Evolutionary conservation across 2,113 vertebrate genomes (phyloP).

Genomic region (Campylomormyrus tamandua): DNA sequence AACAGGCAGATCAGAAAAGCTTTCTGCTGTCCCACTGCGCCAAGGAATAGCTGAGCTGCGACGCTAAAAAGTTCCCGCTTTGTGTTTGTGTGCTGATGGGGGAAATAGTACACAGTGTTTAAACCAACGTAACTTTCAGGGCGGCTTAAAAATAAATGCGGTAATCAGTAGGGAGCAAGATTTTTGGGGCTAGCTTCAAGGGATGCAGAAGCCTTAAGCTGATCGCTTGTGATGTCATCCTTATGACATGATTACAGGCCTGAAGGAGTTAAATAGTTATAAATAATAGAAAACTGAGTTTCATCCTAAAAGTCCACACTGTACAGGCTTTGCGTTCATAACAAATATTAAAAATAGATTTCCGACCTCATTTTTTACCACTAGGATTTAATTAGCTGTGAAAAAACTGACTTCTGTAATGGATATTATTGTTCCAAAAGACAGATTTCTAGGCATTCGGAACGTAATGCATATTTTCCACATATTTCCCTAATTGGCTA

Average conservation of each 20-base stretch:
- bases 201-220: neutral
- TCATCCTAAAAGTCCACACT: neutral
- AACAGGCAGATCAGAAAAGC: neutral
- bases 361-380: neutral
- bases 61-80: neutral
- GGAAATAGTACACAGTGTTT: neutral
- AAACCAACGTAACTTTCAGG: neutral
- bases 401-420: neutral
- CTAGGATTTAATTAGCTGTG: slow-evolving; percentile 3
- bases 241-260: neutral
- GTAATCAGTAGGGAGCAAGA: neutral
- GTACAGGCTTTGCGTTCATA: neutral
- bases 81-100: neutral
- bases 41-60: neutral
- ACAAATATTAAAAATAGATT: slow-evolving; percentile 6
- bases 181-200: neutral
- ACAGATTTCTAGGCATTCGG: neutral
- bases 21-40: neutral
- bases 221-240: neutral
- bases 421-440: slow-evolving; percentile 5
- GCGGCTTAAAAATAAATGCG: neutral
- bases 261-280: neutral
- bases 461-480: neutral
- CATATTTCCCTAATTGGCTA: neutral
- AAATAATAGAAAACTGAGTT: neutral